Base-by-base conservation (phyloP, 1,140 invertebrate species). In the Drosophila navojoa region DNA sequence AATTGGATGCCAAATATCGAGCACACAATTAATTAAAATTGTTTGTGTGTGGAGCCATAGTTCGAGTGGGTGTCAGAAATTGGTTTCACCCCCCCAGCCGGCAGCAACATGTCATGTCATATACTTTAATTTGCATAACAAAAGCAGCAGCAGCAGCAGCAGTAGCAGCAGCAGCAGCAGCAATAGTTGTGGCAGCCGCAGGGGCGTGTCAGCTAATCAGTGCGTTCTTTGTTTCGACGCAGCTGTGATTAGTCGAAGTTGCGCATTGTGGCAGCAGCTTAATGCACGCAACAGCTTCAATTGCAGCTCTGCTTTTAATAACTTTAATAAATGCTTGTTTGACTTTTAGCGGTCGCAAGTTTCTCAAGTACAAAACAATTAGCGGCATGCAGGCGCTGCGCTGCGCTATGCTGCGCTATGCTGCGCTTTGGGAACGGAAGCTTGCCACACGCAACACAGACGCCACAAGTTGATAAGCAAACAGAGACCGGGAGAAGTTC, bases 291-390 rank as follows among this genome's bases (percentile, higher is more conserved):
- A 85, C 42, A 16, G 11, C 40, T 54, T 63, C 60, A 81, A 54
- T 42, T 73, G 60, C 58, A 58, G 57, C 55, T 70, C 59, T 64
- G n/a, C 49, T 72, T 87, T 87, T 87, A 89, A 89, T 89, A 77
- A 89, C 61, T 89, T 80, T 89, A 89, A 89, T 89, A 90, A 84
- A 89, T 89, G 77, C 79, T 78, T 89, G 85, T 79, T 84, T 89
- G 77, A 77, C 77, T 89, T 80, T 84, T 77, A 84, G 84, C 85
- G 84, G 66, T 89, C 69, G 77, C 78, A 80, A 80, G 77, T 89
- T 87, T 89, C 84, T 90, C 84, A 89, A 89, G 82, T 84, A 80
- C 77, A 44, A 64, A 71, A 77, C 84, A 89, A 89, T 89, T 89
- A 89, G 79, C 80, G 42, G 74, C 84, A 89, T 90, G 85, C 80